These are phyloP conservation scores for Dioctria linearis DNA, from an alignment of 2,888 invertebrate genomes.

Conservation along the genomic window DNA sequence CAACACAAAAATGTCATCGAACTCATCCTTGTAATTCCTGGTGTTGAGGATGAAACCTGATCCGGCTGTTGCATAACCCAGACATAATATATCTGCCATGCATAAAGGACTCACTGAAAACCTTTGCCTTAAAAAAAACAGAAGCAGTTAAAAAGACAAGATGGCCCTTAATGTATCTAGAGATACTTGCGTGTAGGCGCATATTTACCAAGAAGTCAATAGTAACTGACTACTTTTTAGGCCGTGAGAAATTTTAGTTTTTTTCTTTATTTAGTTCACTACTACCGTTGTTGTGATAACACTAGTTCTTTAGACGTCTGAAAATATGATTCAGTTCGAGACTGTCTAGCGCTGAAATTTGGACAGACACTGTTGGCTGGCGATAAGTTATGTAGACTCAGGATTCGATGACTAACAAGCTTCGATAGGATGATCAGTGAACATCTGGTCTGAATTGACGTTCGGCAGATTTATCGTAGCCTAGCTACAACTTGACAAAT, in stretches of 20 bases:
- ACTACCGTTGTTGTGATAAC: constrained; percentile 15
- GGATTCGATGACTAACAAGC: constrained; percentile 37
- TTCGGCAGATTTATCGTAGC: constrained; percentile 24
- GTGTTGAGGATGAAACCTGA: constrained; percentile 42
- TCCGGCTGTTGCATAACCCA: constrained; percentile 42
- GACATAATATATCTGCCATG: constrained; percentile 53
- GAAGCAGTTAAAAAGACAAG: constrained; percentile 39
- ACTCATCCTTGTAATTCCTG: constrained; percentile 43
- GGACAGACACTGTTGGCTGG: neutral
- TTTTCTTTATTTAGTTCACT: neutral
- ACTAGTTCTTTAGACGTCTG: neutral
- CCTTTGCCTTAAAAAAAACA: constrained; percentile 36
- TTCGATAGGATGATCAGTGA: constrained; percentile 39
- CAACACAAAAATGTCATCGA: constrained; percentile 45
- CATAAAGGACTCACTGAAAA: constrained; percentile 42
- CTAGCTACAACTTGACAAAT: constrained; percentile 25
- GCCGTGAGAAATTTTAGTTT: constrained; percentile 46
- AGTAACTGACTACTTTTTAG: constrained; percentile 33
- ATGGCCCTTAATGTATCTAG: constrained; percentile 36
- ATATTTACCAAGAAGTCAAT: constrained; percentile 11
- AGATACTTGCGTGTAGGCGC: constrained; percentile 1
- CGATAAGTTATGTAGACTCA: neutral
- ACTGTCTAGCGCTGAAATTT: constrained; percentile 4
- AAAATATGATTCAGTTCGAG: constrained; percentile 10
- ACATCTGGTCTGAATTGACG: constrained; percentile 46